A percentile compares a stretch with the other conserved stretches of the same genome.
These are phyloP conservation scores for Protonemura montana DNA, from an alignment of 2,888 invertebrate species.

Conservation along the genomic window DNA sequence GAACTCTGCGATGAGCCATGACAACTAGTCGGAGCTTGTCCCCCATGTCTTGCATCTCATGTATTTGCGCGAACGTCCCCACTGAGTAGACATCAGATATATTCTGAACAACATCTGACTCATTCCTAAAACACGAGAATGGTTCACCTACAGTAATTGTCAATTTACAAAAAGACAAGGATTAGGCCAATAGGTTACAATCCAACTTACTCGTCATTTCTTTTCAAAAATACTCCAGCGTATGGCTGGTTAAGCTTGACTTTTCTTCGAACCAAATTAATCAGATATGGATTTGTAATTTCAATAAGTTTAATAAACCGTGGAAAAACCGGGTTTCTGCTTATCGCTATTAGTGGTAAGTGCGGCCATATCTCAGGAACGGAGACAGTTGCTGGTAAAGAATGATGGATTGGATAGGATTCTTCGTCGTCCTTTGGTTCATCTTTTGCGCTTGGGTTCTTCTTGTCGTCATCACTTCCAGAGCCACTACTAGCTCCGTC, in stretches of 20 bases:
- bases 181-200: constrained; percentile 17
- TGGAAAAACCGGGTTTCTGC: constrained; percentile 95
- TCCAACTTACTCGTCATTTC: constrained; percentile 76
- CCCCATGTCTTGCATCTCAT: constrained; percentile 95
- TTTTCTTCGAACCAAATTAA: constrained; percentile 90
- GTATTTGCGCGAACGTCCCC: constrained; percentile 97
- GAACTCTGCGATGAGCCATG: constrained; percentile 91
- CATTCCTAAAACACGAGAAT: constrained; percentile 65
- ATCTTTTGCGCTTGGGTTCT: not conserved
- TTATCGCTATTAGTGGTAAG: constrained; percentile 93
- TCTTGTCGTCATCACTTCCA: constrained; percentile 35
- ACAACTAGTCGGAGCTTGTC: constrained; percentile 89
- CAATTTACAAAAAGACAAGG: not conserved
- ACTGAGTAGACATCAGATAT: constrained; percentile 87
- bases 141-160: too few species aligned
- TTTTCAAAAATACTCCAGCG: constrained; percentile 95
- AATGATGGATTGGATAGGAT: constrained; percentile 44
- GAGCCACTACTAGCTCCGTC: constrained; percentile 16
- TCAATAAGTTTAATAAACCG: constrained; percentile 97
- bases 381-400: constrained; percentile 85
- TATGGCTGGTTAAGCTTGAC: constrained; percentile 96
- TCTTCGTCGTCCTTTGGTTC: constrained; percentile 26
- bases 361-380: constrained; percentile 97
- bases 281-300: constrained; percentile 84
- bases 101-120: constrained; percentile 82